These are phyloP conservation scores for Lophius piscatorius DNA, from an alignment of 2,113 vertebrate species.

Conservation along the genomic window DNA sequence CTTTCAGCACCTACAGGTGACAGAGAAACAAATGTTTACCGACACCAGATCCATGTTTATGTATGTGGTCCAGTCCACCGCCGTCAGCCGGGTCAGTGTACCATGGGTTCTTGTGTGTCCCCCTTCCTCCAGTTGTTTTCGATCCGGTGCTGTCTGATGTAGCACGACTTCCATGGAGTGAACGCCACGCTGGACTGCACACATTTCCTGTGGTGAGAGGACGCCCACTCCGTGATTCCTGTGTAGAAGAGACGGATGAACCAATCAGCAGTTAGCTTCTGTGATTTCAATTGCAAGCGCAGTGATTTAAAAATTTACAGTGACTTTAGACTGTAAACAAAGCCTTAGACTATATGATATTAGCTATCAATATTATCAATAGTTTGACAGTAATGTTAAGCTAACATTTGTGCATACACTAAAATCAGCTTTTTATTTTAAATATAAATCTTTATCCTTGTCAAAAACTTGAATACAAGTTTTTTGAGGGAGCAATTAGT, in stretches of 20 bases:
- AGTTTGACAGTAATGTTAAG: too few species aligned
- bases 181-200: conserved; percentile 85
- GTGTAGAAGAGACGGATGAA: not conserved
- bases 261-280: too few species aligned
- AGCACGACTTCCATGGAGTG: conserved; percentile 96
- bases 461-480: too few species aligned
- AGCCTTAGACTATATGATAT: too few species aligned
- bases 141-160: conserved; percentile 93
- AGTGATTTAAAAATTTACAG: too few species aligned
- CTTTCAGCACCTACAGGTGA: conserved; percentile 88
- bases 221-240: conserved; percentile 91
- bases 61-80: rapidly evolving
- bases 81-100: conserved; percentile 27
- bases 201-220: conserved; percentile 88
- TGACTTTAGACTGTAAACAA: too few species aligned
- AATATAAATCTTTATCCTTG: too few species aligned
- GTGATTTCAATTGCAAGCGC: too few species aligned
- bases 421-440: too few species aligned
- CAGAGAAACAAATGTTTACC: not conserved
- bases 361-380: too few species aligned
- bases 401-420: too few species aligned
- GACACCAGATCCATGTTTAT: not conserved
- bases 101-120: conserved; percentile 91
- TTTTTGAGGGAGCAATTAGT: too few species aligned
- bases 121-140: conserved; percentile 96